Base-by-base conservation (phyloP, 2,888 invertebrate genomes). In the Drosophila kanekoi region DNA sequence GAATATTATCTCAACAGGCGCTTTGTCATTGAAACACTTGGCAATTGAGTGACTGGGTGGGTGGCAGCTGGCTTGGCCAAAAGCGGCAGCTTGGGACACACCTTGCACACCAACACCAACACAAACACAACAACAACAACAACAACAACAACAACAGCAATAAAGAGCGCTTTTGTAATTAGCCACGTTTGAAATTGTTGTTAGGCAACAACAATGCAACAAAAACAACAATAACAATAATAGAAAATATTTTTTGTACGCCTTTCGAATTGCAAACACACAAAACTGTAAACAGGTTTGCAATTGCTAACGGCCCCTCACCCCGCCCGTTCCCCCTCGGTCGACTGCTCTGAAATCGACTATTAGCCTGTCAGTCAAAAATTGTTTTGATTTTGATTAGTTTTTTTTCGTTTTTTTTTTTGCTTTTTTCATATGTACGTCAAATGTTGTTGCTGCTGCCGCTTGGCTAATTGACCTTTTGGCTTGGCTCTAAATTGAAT, bases 401-500 rank as follows among this genome's bases (percentile, higher is more conserved):
- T 70, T 61, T 59, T 47, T 40, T 51, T 70, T 61, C 56, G 43
- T 40, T 51, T 53, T 44, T 48, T 38, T 48, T 51, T 35, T 18
- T 38, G 14, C 5, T 14, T 44, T 61, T 37, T 44, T 16, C 44
- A 62, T 60, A 45, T 16, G n/a, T 38, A 43, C 62, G 41, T 43
- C 49, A 62, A 62, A 38, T n/a, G n/a, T 49, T 49, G 45, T 37
- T 44, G 49, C 14, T 41, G 52, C 23, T 33, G 57, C 28, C 60
- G 65, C 51, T 60, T 73, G 71, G 77, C 85, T 87, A 84, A 87
- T 82, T 82, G 82, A 82, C 82, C 82, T 87, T 87, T 82, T 69
- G 72, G 70, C 72, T 65, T 52, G 62, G 72, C 67, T 71, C 67
- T 71, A 85, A 84, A 84, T 84, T 84, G 80, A 84, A 76, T 82